A percentile compares a stretch with the other conserved stretches of the same genome.
Conservation (phyloP, 1,140 invertebrate species). For the Diabrotica virgifera region DNA sequence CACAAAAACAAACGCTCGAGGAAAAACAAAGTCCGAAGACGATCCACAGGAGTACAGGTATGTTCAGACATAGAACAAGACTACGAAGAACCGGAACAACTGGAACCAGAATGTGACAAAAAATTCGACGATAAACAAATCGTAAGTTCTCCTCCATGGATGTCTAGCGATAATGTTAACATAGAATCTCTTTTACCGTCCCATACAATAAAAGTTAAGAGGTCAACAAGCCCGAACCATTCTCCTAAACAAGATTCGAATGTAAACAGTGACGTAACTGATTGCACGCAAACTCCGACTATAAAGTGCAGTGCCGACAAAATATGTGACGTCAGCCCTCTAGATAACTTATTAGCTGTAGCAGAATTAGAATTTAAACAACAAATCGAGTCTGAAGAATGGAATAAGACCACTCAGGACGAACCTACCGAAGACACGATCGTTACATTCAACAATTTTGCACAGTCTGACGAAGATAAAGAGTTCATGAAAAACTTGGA, state of each 20-base stretch:
- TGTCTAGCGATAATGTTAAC: constrained; percentile 53
- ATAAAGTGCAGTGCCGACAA: constrained; percentile 42
- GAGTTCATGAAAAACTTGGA: constrained; percentile 36
- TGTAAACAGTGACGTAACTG: constrained; percentile 40
- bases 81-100: constrained; percentile 23
- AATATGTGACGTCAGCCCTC: constrained; percentile 48
- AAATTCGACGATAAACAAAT: constrained; percentile 1
- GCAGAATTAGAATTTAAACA: constrained; percentile 56
- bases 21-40: constrained; percentile 37
- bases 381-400: constrained; percentile 45
- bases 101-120: constrained; percentile 18
- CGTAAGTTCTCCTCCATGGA: constrained; percentile 38
- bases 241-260: constrained; percentile 27
- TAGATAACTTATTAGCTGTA: constrained; percentile 58
- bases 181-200: constrained; percentile 58
- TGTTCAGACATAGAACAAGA: constrained; percentile 30
- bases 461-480: constrained; percentile 26
- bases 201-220: constrained; percentile 55
- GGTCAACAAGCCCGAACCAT: constrained; percentile 28
- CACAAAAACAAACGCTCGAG: constrained; percentile 34
- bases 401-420: constrained; percentile 30
- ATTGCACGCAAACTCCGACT: constrained; percentile 32
- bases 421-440: constrained; percentile 17
- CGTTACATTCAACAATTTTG: constrained; percentile 3
- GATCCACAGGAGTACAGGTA: constrained; percentile 37